These are phyloP conservation scores for Diadromus collaris DNA, from an alignment of 2,888 invertebrate genomes.

Conservation along the genomic window DNA sequence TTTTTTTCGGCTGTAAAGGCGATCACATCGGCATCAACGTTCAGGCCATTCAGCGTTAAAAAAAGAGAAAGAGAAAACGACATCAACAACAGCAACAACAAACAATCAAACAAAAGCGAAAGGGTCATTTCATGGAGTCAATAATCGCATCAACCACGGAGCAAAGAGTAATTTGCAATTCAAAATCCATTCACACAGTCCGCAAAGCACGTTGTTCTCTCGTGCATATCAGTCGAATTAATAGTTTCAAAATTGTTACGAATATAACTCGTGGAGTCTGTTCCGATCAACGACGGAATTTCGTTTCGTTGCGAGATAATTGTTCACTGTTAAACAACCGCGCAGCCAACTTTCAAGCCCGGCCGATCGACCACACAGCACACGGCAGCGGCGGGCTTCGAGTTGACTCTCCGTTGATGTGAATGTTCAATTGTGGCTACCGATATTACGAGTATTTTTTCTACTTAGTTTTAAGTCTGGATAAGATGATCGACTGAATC, in stretches of 20 bases:
- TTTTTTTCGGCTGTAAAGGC: conserved; percentile 50
- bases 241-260: conserved; percentile 49
- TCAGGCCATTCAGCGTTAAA: conserved; percentile 32
- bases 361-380: background rate
- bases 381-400: conserved; percentile 3
- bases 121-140: conserved; percentile 32
- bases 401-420: conserved; percentile 36
- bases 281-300: conserved; percentile 39
- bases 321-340: conserved; percentile 42
- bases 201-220: conserved; percentile 3
- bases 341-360: conserved; percentile 20
- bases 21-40: conserved; percentile 34
- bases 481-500: conserved; percentile 60
- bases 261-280: conserved; percentile 36
- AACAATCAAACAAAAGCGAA: conserved; percentile 1
- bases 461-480: conserved; percentile 67
- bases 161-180: conserved; percentile 30
- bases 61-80: conserved; percentile 17
- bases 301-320: conserved; percentile 36
- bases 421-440: conserved; percentile 50
- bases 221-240: conserved; percentile 1
- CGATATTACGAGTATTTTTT: conserved; percentile 66
- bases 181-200: conserved; percentile 6
- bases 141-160: conserved; percentile 38
- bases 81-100: conserved; percentile 12